Evolutionary conservation across 2,113 vertebrate species (phyloP).

Genomic region (Cololabis saira): DNA sequence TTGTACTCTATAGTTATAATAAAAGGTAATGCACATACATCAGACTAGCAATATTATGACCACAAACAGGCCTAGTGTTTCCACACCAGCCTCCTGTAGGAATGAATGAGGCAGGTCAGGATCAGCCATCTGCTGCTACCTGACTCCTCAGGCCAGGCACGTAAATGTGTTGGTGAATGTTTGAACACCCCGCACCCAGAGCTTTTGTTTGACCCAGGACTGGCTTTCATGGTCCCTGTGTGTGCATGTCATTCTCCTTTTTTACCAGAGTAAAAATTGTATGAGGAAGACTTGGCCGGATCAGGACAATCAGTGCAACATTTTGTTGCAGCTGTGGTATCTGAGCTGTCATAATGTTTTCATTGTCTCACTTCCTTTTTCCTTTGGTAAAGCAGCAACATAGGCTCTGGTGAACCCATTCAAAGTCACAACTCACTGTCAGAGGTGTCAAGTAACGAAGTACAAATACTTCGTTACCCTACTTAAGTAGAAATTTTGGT

Average conservation of each 20-base stretch:
- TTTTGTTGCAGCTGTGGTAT: neutral
- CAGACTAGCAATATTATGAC: conserved; percentile 34
- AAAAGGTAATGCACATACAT: no score
- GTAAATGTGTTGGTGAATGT: conserved; percentile 12
- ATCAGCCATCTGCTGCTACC: neutral
- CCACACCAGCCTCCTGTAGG: neutral
- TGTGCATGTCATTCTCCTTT: neutral
- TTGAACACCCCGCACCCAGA: conserved; percentile 41
- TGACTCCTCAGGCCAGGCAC: conserved; percentile 27
- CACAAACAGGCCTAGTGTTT: conserved; percentile 20
- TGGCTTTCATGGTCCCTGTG: neutral
- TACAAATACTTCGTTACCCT: no score
- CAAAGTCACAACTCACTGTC: no score
- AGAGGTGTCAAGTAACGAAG: no score
- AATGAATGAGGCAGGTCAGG: neutral
- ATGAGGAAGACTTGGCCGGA: no score
- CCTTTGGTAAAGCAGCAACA: conserved; percentile 13
- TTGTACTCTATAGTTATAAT: no score
- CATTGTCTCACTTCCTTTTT: conserved; percentile 14
- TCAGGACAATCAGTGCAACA: no score
- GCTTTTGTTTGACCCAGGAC: conserved; percentile 29
- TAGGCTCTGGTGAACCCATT: neutral
- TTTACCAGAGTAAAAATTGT: neutral
- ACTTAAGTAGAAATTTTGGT: no score
- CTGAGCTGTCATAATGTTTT: neutral